Evolutionary conservation across 2,797 vertebrate genomes (phyloP), one percentile per base, ranked within the genome.

Genomic region (Otolemur crassicaudatus): DNA sequence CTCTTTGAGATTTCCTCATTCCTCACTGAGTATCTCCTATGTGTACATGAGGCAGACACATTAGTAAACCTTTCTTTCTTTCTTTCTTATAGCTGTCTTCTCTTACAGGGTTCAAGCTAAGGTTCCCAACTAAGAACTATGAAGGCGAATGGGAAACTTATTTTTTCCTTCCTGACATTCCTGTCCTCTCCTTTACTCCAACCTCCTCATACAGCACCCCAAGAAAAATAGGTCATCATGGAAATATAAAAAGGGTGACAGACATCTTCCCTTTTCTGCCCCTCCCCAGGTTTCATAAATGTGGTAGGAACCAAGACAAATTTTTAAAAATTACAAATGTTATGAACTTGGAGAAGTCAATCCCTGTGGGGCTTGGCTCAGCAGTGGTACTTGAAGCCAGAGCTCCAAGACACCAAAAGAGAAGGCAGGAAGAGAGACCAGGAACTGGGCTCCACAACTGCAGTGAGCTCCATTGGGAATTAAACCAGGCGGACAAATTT

Each of bases 191-290:
- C 34, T 43, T 80, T 16, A 0, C 31, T n/a, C 25, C 31, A 67
- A 8, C 4, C 16, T 49, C 49, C 27, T 70, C 31, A n/a, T 0
- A 17, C 1, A 22, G 8, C 25, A 37, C 14, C 1, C 31, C 49
- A 65, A 37, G 25, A 40, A 65, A 61, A 56, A 29, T 37, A 60
- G 8, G 61, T 60, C 67, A 37, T 40, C 22, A 9, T 2, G 46
- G 81, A 13, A 92, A 49, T 56, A n/a, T 56, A 27, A n/a, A 63
- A 53, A 43, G 9, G 11, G 1, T 6, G 29, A 61, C 20, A 53
- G 34, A 76, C 31, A 23, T 37, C 43, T 3, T 20, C 17, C 2
- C 60, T 40, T 25, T 72, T 13, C 46, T 0, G 0, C 12, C 53
- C 82, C 17, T 87, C 63, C 46, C 25, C 46, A 75, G 31, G 17